Base-by-base conservation (phyloP, 2,113 vertebrate genomes). In the Malurus alboscapulatus region DNA sequence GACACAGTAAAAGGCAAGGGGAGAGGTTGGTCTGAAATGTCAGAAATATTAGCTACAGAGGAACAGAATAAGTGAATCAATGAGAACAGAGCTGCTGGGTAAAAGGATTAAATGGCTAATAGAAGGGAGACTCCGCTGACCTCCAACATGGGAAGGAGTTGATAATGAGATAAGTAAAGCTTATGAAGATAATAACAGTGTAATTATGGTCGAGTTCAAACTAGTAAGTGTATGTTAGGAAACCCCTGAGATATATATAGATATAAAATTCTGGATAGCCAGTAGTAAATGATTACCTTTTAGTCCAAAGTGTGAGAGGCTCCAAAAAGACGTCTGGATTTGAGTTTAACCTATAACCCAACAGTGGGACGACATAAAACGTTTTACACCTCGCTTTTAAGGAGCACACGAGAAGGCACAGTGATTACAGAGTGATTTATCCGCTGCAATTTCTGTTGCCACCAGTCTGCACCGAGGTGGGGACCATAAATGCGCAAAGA, bases 81-180 rank as follows among this genome's bases (percentile, higher is more conserved):
- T 97, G 96, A 92, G 94, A 91, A 93, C 22, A 77, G 92, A 97
- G 96, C 94, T 96, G 91, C 85, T 94, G 97, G 97, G 97, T 94
- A 97, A 97, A 97, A 95, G 96, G 96, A 98, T 98, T 98, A 98
- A 98, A 97, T 97, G 95, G 95, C 96, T 97, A 97, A 98, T 98
- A 97, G 98, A 97, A 96, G 96, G 96, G 97, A 94, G 95, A 97
- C 69, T 78, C 95, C 80, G 50, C 95, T 97, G 98, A 98, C 98
- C 98, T 98, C 96, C 97, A 97, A 92, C 95, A 87, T 55, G 91
- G 90, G 87, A 98, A 96, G 96, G 96, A 97, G 96, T 87, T 97
- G 95, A 97, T 97, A 98, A 98, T 97, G 97, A 98, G 97, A 97
- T 97, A 98, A 98, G 97, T 97, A 97, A 97, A 98, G 97, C 97